Evolutionary conservation across 2,888 invertebrate species (phyloP).

Genomic region (Germaria angustata): DNA sequence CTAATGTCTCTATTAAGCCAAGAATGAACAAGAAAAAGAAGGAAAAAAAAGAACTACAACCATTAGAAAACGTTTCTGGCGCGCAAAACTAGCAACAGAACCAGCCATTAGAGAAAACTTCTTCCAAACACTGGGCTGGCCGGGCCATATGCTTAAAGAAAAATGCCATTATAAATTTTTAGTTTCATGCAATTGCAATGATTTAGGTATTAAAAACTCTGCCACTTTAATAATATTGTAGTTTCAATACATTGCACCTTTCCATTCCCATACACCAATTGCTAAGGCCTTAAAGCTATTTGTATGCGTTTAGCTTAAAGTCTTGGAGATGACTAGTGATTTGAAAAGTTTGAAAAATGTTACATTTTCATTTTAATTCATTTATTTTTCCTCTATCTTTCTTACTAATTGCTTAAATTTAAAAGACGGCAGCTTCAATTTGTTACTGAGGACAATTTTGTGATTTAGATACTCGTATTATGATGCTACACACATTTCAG

Average conservation of each 20-base stretch:
- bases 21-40: not conserved
- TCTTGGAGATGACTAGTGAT: conserved; percentile 12
- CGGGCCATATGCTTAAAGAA: not conserved
- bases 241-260: conserved; percentile 25
- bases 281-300: not conserved
- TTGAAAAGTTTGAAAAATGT: conserved; percentile 55
- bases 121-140: conserved; percentile 15
- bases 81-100: conserved; percentile 6
- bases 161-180: conserved; percentile 68
- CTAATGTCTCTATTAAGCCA: conserved; percentile 64
- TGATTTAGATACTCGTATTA: conserved; percentile 27
- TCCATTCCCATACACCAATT: conserved; percentile 23
- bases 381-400: conserved; percentile 52
- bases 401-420: conserved; percentile 38
- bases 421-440: conserved; percentile 36
- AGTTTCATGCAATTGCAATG: conserved; percentile 56
- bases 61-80: conserved; percentile 38
- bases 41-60: not conserved
- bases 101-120: conserved; percentile 21
- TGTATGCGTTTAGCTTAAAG: not conserved
- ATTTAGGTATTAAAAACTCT: conserved; percentile 54
- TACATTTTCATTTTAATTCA: conserved; percentile 62
- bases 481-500: not conserved
- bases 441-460: not conserved
- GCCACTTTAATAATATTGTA: conserved; percentile 59